Conservation (phyloP, 2,113 vertebrate species). For the Ovibos moschatus region DNA sequence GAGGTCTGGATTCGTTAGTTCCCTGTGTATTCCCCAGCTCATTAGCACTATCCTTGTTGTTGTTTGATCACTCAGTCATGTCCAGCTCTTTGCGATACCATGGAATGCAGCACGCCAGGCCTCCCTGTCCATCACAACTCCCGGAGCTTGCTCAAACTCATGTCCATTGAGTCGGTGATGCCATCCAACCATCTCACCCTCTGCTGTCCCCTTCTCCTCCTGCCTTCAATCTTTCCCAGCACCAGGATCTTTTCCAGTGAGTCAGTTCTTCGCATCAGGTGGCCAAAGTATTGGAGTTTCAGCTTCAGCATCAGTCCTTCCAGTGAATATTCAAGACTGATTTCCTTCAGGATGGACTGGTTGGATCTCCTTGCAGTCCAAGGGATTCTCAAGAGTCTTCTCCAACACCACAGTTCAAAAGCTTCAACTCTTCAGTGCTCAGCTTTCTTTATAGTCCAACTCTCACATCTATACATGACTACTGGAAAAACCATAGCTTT, state of each 20-base stretch:
- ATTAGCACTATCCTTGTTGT: background rate
- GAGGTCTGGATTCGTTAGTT: background rate
- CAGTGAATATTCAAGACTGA: background rate
- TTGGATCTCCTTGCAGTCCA: background rate
- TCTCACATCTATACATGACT: background rate
- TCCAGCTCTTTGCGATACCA: background rate
- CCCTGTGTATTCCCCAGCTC: background rate
- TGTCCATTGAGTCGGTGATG: rapidly evolving
- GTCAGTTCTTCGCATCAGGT: background rate
- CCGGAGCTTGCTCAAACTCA: background rate
- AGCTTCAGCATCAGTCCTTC: background rate
- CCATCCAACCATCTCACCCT: background rate
- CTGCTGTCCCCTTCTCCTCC: background rate
- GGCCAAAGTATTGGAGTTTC: background rate
- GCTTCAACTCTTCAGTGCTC: rapidly evolving
- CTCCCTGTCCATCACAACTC: background rate
- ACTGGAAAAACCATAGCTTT: background rate
- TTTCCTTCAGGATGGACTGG: background rate
- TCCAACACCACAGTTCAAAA: background rate
- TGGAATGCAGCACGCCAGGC: background rate
- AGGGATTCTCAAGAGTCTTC: background rate
- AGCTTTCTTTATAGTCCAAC: background rate
- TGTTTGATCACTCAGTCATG: rapidly evolving
- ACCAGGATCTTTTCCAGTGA: background rate
- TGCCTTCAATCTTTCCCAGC: background rate